Evolutionary conservation across 2,113 vertebrate species (phyloP), one percentile per base, ranked within the genome.

Genomic region (Indicator maculatus): DNA sequence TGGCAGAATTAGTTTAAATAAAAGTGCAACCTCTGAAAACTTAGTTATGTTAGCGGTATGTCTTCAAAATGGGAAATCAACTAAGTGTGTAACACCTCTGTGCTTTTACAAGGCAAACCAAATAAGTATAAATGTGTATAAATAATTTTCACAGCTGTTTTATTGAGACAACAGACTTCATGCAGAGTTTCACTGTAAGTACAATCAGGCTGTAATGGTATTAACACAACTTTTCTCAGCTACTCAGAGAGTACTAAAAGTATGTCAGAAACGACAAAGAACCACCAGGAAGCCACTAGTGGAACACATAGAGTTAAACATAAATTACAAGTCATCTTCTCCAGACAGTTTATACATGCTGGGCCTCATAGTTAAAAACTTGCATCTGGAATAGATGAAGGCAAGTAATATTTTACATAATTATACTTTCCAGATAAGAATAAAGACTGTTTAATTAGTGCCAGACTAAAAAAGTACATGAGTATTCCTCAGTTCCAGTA

Each of bases 381-480:
- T 66, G 82, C 28, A 65, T n/a, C 26, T 59, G 63, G 70, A 16
- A 12, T 14, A 84, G 63, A 67, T 82, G 67, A 67, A 85, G 10
- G 23, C 33, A 80, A 56, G 18, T 53, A 92, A 86, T 82, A 63
- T 88, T 93, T 91, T 93, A 56, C 41, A 73, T 87, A 86, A 91
- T 53, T 69, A 61, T 39, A 70, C 28, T 72, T 92, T 82, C 30
- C 77, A 93, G 69, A 65, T 83, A 76, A 95, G 44, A 93, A 91
- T 82, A 93, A 93, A 69, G 18, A 59, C 59, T 69, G 13, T 59
- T 33, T 75, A 73, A 90, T 23, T 91, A 52, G 24, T 85, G 38
- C 11, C 55, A 92, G 75, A 53, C 27, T 41, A 64, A 87, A 86
- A 82, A 50, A 67, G 38, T 86, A 13, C 58, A n/a, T 73, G 9